Evolutionary conservation across 1,140 invertebrate genomes (phyloP).

Genomic region (Polypedilum vanderplanki): DNA sequence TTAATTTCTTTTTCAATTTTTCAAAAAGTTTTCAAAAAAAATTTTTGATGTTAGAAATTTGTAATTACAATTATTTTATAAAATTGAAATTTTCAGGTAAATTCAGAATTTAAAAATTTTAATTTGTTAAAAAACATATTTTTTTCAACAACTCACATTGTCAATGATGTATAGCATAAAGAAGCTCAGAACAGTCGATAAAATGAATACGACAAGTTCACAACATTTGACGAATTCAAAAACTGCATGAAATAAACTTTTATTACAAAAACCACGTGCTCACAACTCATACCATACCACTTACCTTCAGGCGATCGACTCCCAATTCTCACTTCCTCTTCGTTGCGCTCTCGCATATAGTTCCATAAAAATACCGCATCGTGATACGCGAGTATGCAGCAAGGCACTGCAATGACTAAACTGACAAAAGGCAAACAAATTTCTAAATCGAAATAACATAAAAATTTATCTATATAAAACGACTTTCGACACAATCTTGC

Average conservation of each 20-base stretch:
- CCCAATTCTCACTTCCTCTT: background rate
- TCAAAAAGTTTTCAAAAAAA: too few relatives aligned
- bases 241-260: background rate
- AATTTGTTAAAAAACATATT: too few relatives aligned
- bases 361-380: slow-evolving; percentile 17
- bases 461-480: background rate
- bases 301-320: background rate
- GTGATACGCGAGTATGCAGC: slow-evolving; percentile 9
- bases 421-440: background rate
- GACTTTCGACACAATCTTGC: background rate
- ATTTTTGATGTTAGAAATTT: too few relatives aligned
- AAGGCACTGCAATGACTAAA: background rate
- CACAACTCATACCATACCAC: background rate
- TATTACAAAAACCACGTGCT: background rate
- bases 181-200: background rate
- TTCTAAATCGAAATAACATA: background rate
- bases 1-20: too few relatives aligned
- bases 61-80: too few relatives aligned
- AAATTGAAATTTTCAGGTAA: too few relatives aligned
- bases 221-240: background rate
- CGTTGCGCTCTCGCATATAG: background rate
- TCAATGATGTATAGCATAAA: background rate
- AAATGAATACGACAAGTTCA: background rate
- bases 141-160: background rate
- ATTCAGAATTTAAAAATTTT: too few relatives aligned